Evolutionary conservation across 92 coral and sea anemone genomes (phyloP), one percentile per base, ranked within the genome.

Genomic region (Phenganax stokvisi): DNA sequence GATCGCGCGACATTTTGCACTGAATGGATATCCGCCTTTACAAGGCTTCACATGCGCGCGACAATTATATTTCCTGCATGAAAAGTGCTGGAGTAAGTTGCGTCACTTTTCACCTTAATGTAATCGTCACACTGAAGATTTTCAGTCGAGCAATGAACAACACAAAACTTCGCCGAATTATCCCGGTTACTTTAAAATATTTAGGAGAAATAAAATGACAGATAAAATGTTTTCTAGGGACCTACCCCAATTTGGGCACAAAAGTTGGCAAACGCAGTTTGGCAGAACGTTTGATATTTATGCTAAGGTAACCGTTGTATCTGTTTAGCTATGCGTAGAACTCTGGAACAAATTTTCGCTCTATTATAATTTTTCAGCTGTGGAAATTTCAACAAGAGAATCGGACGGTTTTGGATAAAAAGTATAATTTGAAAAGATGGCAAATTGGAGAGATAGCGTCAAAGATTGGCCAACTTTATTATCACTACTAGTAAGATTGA

Each of bases 391-490:
- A 92, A 75, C 97, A 92, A 70, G 90, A 92, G 54, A 79, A 92
- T 85, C 80, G 97, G 79, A 54, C 89, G 1, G 76, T 89, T 15
- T 86, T 93, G 86, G 98, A 93, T 44, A 68, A 86, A 59, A 87
- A 88, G 60, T 93, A 93, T 70, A 89, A 85, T 75, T 71, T 93
- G 74, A 93, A 93, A 75, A 85, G 98, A 85, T 93, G 98, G 98
- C 98, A 93, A 71, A 93, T 93, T 60, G 98, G 98, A 71, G 98
- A 93, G 77, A 92, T 93, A 54, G 98, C 98, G 12, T 93, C 98
- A 52, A 93, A 93, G 79, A 93, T 93, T 86, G 98, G 98, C 63
- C 98, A 93, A 68, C 91, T 93, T 12, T 93, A 93, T 72, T 93
- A 93, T 75, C 98, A 93, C 74, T 93, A 93, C 82, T 93, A 93